phyloP scores from a whole-genome alignment of 2,113 vertebrate species.

The Azemiops feae region DNA sequence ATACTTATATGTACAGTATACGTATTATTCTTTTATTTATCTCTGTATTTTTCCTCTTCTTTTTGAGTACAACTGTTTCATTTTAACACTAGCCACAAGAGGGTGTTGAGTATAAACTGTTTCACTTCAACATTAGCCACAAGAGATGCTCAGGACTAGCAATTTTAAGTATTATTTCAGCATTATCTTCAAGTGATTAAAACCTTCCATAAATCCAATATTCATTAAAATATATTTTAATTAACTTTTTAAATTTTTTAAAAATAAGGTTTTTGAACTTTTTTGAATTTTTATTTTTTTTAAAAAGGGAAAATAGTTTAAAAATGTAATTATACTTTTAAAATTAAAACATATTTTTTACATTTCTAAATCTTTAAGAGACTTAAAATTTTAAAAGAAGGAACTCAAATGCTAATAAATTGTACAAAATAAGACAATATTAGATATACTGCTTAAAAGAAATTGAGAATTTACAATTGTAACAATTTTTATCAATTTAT shows the following conservation, averaged over 20 bases:
- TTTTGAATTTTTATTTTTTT: background rate
- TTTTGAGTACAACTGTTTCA: background rate
- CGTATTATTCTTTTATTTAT: background rate
- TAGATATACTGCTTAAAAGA: background rate
- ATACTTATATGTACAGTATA: too few relatives aligned
- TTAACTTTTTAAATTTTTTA: background rate
- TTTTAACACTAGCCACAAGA: too few relatives aligned
- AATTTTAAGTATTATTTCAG: background rate
- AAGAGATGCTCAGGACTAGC: background rate
- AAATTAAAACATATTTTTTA: background rate
- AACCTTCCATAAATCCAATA: background rate
- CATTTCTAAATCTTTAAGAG: background rate
- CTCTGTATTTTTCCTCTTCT: background rate
- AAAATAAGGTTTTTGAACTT: background rate
- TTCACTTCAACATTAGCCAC: background rate
- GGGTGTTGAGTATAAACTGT: too few relatives aligned
- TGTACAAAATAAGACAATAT: background rate
- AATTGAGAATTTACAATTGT: background rate
- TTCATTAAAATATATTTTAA: background rate
- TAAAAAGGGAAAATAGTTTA: background rate
- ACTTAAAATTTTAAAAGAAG: background rate
- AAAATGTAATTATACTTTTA: background rate
- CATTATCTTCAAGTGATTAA: background rate
- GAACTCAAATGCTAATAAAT: background rate
- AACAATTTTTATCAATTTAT: too few relatives aligned